Base-by-base conservation (phyloP, 2,888 invertebrate species). In the Nectonema munidae region DNA sequence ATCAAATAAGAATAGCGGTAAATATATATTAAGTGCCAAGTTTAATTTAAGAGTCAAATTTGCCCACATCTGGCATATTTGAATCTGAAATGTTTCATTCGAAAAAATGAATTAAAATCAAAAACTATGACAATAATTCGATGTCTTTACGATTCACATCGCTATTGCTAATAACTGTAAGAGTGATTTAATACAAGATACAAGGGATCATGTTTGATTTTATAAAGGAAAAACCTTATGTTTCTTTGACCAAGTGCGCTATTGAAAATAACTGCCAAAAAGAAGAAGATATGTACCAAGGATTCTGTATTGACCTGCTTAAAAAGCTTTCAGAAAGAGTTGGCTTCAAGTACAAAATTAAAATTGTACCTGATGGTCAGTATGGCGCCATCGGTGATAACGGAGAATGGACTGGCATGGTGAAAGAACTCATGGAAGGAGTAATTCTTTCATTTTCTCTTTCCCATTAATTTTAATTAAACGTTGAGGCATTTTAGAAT, bases 301-400 rank as follows among this genome's bases (percentile, higher is more conserved):
- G 71, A 38, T 72, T 70, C 55, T 71, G 71, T 55, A 67, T 71
- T 44, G 71, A 72, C 52, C 61, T 71, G 33, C 64, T 69, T 45
- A 63, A 65, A 14, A 48, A 49, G 25, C 39, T 52, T 19, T 45
- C 49, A 6, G 45, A 46, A 28, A 51, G 52, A 40, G 42, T 52
- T 4, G 50, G 49, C 13, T 52, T 51, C 42, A 52, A 50, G 9
- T 51, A 47, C 40, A 48, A 48, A 18, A 52, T 59, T 17, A 48
- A 50, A 28, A 43, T 49, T n/a, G 55, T 55, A 4, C 45, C 44
- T 14, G 54, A 55, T 42, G 48, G 47, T 21, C 49, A 49, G 28
- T 54, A 52, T 41, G 55, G 54, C 2, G 54, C 53, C 17, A 50
- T 48, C 32, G 42, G 46, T 38, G 48, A 46, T 11, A 49, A 52